phyloP scores from a whole-genome alignment of 2,888 invertebrate species.

The Himalopsyche japonica region DNA sequence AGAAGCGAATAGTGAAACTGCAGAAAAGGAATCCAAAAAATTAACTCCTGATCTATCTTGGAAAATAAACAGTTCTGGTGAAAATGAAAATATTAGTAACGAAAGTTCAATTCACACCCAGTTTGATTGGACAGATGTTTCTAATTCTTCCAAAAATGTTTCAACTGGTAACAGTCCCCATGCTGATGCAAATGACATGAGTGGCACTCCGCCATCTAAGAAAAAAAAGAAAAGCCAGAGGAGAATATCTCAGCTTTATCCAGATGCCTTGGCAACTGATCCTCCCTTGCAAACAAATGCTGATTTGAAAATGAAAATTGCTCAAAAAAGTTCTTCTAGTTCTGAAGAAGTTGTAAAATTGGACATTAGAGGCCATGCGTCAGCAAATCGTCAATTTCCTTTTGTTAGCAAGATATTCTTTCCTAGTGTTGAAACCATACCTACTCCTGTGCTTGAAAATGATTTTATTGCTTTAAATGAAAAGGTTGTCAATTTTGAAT shows the following conservation, averaged over 20 bases:
- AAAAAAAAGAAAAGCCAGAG: not conserved
- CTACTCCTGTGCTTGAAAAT: conserved; percentile 13
- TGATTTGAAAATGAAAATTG: not conserved
- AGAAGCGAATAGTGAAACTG: not conserved
- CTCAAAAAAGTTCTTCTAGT: conserved; percentile 6
- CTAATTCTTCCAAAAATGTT: conserved; percentile 12
- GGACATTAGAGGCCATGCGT: conserved; percentile 56
- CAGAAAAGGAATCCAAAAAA: not conserved
- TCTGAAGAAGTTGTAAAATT: conserved; percentile 59
- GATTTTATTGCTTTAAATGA: conserved; percentile 33
- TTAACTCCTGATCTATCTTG: not conserved
- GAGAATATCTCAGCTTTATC: conserved; percentile 14
- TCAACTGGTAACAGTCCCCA: not conserved
- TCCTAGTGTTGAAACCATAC: conserved; percentile 40
- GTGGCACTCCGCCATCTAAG: not conserved
- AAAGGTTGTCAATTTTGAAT: conserved; percentile 19
- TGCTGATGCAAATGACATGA: not conserved
- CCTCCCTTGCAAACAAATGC: conserved; percentile 22
- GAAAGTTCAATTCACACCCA: conserved; percentile 35
- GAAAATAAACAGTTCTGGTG: not conserved
- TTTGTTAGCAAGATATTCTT: conserved; percentile 41
- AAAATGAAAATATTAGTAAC: conserved; percentile 19
- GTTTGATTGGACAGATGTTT: conserved; percentile 16
- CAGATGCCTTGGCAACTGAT: conserved; percentile 18
- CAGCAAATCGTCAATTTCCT: conserved; percentile 46